These are phyloP conservation scores for Nesogale talazaci DNA, from an alignment of 2,113 vertebrate genomes.

Conservation along the genomic window DNA sequence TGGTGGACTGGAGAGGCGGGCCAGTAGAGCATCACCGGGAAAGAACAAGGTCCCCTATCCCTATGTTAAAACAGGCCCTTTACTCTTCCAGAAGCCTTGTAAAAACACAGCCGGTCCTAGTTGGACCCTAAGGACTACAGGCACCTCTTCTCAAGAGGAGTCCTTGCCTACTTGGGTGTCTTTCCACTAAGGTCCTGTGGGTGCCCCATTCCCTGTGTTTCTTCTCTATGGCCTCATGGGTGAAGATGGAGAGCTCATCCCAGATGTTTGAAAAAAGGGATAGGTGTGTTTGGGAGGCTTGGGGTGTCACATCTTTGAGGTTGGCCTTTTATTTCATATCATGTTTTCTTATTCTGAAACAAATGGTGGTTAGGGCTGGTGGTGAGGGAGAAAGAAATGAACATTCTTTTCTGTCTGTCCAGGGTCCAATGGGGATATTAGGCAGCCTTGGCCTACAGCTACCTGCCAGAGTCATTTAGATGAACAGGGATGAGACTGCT, in stretches of 20 bases:
- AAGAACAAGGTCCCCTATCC: background rate
- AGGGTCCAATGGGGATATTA: background rate
- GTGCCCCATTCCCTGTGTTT: background rate
- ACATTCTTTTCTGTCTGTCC: background rate
- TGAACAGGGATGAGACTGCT: background rate
- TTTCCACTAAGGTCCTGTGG: background rate
- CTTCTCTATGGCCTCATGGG: background rate
- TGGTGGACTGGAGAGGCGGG: background rate
- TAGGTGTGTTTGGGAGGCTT: too few relatives aligned
- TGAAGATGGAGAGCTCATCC: background rate
- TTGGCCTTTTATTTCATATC: background rate
- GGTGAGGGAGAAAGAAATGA: background rate
- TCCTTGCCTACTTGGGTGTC: background rate
- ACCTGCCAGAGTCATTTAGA: background rate
- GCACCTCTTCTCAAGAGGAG: background rate
- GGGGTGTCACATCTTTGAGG: background rate
- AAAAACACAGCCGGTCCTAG: background rate
- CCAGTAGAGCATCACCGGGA: background rate
- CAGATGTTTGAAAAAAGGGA: background rate
- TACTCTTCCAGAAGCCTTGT: background rate
- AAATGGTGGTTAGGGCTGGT: background rate
- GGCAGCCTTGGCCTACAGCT: background rate
- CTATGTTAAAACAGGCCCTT: background rate
- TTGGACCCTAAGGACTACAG: background rate
- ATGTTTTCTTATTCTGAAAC: conserved; percentile 32